A percentile compares a stretch with the other conserved stretches of the same genome.
Evolutionary conservation across 2,888 invertebrate species (phyloP).

Genomic region (Cordylochernes scorpioides): DNA sequence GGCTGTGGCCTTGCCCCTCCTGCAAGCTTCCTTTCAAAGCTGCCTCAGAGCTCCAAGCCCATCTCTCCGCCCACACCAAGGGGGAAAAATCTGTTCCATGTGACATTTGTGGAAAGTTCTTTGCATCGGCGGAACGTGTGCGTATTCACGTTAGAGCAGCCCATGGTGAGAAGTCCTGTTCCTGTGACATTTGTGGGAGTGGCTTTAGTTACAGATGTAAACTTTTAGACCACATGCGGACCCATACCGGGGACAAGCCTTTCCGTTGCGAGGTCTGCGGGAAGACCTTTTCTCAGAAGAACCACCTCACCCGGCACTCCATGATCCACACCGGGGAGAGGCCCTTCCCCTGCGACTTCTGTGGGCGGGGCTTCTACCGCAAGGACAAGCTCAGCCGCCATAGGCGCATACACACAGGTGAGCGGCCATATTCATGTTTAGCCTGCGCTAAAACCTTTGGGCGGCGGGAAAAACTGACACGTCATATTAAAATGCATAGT

Average conservation of each 20-base stretch:
- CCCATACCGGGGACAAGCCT: conserved; percentile 16
- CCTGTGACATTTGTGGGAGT: conserved; percentile 16
- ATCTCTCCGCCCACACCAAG: conserved; percentile 15
- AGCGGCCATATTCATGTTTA: conserved; percentile 10
- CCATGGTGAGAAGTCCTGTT: conserved; percentile 16
- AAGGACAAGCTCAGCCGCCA: conserved; percentile 16
- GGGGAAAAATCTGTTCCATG: conserved; percentile 16
- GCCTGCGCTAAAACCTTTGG: conserved; percentile 12
- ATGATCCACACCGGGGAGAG: conserved; percentile 17
- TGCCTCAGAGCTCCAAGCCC: conserved; percentile 16
- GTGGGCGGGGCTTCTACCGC: conserved; percentile 16
- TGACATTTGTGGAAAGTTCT: conserved; percentile 16
- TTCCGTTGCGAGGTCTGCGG: conserved; percentile 17
- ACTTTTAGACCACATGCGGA: conserved; percentile 16
- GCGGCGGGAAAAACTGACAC: conserved; percentile 11
- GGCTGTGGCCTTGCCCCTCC: conserved; percentile 16
- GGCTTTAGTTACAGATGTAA: conserved; percentile 17
- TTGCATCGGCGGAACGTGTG: conserved; percentile 15
- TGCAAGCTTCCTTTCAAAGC: conserved; percentile 16
- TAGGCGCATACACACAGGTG: conserved; percentile 13
- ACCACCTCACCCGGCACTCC: conserved; percentile 16
- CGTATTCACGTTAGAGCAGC: conserved; percentile 15
- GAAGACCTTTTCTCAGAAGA: conserved; percentile 16
- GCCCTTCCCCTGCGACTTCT: conserved; percentile 16
- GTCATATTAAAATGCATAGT: conserved; percentile 13